Evolutionary conservation across 1,140 invertebrate genomes (phyloP), one percentile per base, ranked within the genome.

Genomic region (Ips nitidus): DNA sequence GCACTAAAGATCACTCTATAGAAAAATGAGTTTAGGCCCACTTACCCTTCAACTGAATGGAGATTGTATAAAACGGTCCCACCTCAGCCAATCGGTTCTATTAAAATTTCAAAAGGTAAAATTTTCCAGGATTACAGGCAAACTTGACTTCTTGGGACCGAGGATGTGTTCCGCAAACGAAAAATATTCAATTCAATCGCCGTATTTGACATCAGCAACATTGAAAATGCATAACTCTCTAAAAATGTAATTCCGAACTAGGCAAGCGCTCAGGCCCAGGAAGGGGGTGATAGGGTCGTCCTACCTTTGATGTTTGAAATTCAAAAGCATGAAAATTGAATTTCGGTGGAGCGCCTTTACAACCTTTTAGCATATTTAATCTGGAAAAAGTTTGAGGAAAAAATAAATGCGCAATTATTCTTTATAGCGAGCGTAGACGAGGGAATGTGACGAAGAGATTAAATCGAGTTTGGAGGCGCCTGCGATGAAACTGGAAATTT

Each of bases 361-460:
- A 74, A 72, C 74, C 74, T 75, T 75, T 75, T 75, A 75, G 73
- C 74, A 72, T 74, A 73, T 75, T 75, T 75, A 75, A 75, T 75
- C 74, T 71, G 52, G 70, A 74, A 74, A 67, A 66, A 70, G 73
- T 69, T 72, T 74, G 67, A 75, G 72, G 73, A 74, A 75, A 70
- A 74, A 75, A 73, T 75, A 75, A 75, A 75, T 75, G 70, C 70
- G 74, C 74, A 75, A 75, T 75, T 74, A 75, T 74, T 72, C 67
- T 64, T 73, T 71, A 68, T 59, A 59, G 55, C 57, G 43, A 66
- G 55, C 56, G 47, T 50, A 71, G 66, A 50, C 55, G 50, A 56
- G 63, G 63, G 64, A 66, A 62, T 68, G 66, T 53, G 57, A 73
- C 52, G 67, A 61, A 64, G 68, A 69, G 64, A 64, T 64, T 58